Base-by-base conservation (phyloP, 1,140 invertebrate species). In the Drosophila erecta region DNA sequence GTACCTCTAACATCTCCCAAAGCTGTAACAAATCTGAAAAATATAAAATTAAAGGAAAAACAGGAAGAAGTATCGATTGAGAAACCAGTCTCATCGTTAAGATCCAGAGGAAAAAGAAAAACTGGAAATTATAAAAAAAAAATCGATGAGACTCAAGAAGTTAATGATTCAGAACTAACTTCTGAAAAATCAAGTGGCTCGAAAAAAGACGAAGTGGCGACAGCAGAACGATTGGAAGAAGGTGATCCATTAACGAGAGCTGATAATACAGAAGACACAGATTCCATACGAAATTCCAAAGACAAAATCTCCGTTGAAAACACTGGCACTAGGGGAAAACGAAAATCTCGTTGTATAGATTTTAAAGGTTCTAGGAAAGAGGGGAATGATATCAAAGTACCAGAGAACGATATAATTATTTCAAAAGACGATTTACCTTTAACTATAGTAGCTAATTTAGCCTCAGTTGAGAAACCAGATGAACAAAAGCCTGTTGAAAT, bases 51-150 rank as follows among this genome's bases (percentile, higher is more conserved):
- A 27, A 44, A 17, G 20, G 12, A 43, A 44, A 35, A 4, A 1
- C 2, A 12, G 5, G 40, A 44, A 5, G 11, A 33, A 22, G 14
- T 37, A 14, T 7, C 4, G 0, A 3, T 0, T 17, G 24, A 49
- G 1, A 24, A 50, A 0, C 4, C 4, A 12, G 24, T 10, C 1
- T 24, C 6, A 37, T 17, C 24, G 35, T 14, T 4, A 3, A 60
- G 62, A 12, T 27, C 24, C 11, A 33, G 8, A 1, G 47, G n/a
- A 50, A 50, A 50, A 12, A 22, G 47, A 30, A 50, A 50, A 10
- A 5, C 47, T 5, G 24, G 47, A 8, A 11, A 8, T 15, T 8
- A 8, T 50, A 50, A 33, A 2, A 50, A 8, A 30, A 10, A 11
- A 1, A 15, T 0, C 8, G 8, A 30, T 4, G 27, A 30, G 4